Evolutionary conservation across 2,888 invertebrate species (phyloP), one percentile per base, ranked within the genome.

Genomic region (Spodoptera picta): DNA sequence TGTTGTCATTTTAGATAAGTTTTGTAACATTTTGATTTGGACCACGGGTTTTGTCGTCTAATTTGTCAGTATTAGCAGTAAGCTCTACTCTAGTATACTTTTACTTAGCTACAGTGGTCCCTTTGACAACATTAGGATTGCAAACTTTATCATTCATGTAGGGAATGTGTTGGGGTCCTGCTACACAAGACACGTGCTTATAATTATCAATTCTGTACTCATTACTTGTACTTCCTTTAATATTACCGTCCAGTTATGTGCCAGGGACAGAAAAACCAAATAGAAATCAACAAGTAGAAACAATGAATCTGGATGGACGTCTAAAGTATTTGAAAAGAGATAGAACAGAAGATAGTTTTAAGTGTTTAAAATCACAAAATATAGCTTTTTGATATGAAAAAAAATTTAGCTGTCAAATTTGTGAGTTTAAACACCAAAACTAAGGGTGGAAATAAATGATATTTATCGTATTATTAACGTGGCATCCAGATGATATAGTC

Each of bases 161-260:
- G 86, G 90, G 90, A 85, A 85, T 82, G 90, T 90, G 89, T 88
- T 83, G 87, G 89, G 90, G 86, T 92, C 92, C 89, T 83, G 87
- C 92, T 93, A 93, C 87, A 90, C 92, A 93, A 92, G 92, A 92
- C 93, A 92, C 93, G 93, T 93, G 93, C 93, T 87, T 88, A 89
- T 84, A 88, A 87, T 89, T 88, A 92, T 89, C 89, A 92, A 91
- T 89, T 90, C 85, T 92, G 86, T 90, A 93, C 90, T 92, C 87
- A 92, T 93, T 94, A 94, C 94, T 94, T 94, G 94, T 94, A 94
- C 94, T 94, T 94, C 94, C 94, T 94, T 93, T 82, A 83, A 75
- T 86, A 82, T 83, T 86, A 87, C 85, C 88, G 85, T 91, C 91
- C 93, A 76, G 89, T 83, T 85, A 83, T 83, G 93, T 93, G 93